Evolutionary conservation across 1,140 invertebrate species (phyloP).

Genomic region (Orius insidiosus): DNA sequence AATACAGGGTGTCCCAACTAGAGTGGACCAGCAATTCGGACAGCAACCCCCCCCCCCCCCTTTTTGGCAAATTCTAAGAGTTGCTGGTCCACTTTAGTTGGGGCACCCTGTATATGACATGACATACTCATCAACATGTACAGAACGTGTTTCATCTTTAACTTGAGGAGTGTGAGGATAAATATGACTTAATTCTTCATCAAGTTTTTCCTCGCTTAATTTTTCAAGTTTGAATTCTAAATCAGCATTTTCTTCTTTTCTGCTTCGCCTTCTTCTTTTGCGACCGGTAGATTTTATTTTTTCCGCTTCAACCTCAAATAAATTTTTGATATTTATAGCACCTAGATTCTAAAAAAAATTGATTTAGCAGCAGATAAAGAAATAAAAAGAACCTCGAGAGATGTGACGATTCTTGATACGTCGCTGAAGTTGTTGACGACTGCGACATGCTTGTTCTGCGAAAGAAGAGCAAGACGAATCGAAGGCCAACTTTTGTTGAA

Average conservation of each 20-base stretch:
- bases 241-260: conserved; percentile 19
- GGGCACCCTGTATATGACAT: too few species aligned
- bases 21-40: too few species aligned
- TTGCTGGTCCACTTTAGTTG: too few species aligned
- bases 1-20: too few species aligned
- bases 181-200: conserved; percentile 16
- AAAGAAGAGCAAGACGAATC: conserved; percentile 64
- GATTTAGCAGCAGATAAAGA: too few species aligned
- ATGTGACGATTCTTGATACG: conserved; percentile 35
- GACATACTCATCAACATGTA: not conserved
- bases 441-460: conserved; percentile 71
- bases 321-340: conserved; percentile 29
- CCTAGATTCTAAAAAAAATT: conserved; percentile 23
- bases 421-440: conserved; percentile 77
- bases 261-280: conserved; percentile 15
- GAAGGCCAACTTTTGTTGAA: conserved; percentile 63
- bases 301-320: conserved; percentile 26
- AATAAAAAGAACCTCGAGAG: conserved; percentile 35
- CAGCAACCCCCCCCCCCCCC: too few species aligned
- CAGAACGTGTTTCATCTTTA: not conserved
- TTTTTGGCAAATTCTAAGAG: too few species aligned
- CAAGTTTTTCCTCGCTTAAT: conserved; percentile 16
- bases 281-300: conserved; percentile 4
- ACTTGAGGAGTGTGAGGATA: conserved; percentile 28
- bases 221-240: conserved; percentile 5